phyloP scores from a whole-genome alignment of 2,113 vertebrate species.

The Setophaga petechia region DNA sequence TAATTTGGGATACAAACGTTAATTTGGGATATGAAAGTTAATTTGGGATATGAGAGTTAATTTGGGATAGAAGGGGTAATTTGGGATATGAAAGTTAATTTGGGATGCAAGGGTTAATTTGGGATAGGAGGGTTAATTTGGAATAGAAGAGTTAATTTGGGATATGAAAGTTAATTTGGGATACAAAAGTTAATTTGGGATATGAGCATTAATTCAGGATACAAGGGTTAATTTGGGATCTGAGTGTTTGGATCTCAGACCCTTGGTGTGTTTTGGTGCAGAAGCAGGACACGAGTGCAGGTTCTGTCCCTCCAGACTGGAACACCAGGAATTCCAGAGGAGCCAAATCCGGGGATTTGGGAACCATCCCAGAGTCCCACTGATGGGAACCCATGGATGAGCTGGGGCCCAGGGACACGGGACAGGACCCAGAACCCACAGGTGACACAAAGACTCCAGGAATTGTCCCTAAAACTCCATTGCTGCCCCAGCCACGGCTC shows the following conservation, averaged over 20 bases:
- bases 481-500: not conserved
- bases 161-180: accelerated
- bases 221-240: too few species aligned
- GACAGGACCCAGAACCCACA: not conserved
- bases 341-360: not conserved
- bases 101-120: too few species aligned
- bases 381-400: accelerated
- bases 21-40: not conserved
- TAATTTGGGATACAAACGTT: not conserved
- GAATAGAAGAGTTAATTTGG: accelerated
- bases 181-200: too few species aligned
- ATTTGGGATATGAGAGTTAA: not conserved
- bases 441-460: accelerated
- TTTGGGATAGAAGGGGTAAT: accelerated
- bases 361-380: accelerated
- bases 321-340: not conserved
- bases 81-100: accelerated
- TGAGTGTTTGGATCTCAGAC: too few species aligned
- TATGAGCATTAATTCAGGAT: not conserved
- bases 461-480: not conserved
- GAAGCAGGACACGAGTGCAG: not conserved
- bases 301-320: accelerated
- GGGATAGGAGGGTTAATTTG: not conserved
- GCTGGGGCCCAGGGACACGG: not conserved
- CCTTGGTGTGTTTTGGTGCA: not conserved